A percentile compares a stretch with the other conserved stretches of the same genome.
Conservation (phyloP, 2,113 vertebrate species). For the Procapra przewalskii region DNA sequence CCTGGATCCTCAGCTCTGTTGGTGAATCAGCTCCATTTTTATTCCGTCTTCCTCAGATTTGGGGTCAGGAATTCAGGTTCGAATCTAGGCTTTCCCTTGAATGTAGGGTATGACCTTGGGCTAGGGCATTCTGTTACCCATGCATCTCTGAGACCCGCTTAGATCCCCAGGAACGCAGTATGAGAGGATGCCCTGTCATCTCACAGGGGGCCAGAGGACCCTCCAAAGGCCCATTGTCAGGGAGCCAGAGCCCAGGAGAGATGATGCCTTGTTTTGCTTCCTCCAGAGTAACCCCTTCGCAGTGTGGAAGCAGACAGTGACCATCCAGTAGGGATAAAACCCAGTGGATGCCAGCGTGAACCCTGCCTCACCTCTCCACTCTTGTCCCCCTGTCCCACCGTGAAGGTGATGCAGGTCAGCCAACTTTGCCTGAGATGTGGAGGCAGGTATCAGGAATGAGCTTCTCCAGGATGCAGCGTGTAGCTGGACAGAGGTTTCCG, state of each 20-base stretch:
- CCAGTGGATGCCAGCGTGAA: background rate
- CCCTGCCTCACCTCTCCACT: background rate
- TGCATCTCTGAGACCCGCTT: background rate
- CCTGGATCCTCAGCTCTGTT: background rate
- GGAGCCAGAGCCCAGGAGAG: background rate
- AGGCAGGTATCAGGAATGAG: background rate
- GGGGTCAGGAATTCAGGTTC: background rate
- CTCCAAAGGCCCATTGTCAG: background rate
- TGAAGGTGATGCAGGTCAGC: background rate
- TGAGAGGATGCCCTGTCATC: background rate
- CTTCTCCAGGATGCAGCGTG: background rate
- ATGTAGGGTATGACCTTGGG: background rate
- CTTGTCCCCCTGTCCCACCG: background rate
- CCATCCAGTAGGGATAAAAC: background rate
- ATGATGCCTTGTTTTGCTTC: background rate
- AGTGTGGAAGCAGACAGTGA: too few relatives aligned
- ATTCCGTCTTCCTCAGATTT: background rate
- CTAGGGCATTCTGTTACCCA: background rate
- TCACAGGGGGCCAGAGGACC: background rate
- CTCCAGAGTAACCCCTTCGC: background rate
- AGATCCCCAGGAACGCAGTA: background rate
- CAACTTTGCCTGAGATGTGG: background rate
- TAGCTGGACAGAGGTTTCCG: background rate
- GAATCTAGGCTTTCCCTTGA: background rate
- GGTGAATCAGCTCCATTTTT: background rate